These are phyloP conservation scores for Grallaria varia DNA, from an alignment of 2,113 vertebrate genomes.

Conservation along the genomic window DNA sequence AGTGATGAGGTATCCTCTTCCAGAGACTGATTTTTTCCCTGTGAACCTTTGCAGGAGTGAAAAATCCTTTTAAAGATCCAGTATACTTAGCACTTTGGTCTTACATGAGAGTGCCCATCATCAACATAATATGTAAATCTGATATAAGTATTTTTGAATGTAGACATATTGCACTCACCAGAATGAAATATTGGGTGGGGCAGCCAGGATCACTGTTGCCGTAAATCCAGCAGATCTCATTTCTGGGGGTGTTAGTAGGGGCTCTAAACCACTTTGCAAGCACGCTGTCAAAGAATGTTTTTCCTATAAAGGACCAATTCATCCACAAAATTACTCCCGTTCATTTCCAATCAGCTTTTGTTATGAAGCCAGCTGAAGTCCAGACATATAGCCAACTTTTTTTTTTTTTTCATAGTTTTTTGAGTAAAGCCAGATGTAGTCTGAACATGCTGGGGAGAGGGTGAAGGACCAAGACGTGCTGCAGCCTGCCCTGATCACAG, in stretches of 20 bases:
- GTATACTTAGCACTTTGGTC: rapidly evolving
- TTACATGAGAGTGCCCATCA: background rate
- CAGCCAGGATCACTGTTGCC: background rate
- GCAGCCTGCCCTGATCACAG: background rate
- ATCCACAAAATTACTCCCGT: background rate
- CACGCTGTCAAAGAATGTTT: background rate
- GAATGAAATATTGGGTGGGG: background rate
- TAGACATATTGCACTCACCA: background rate
- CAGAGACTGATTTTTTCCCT: rapidly evolving
- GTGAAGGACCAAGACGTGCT: background rate
- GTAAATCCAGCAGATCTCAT: background rate
- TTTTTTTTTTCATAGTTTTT: background rate
- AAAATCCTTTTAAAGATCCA: background rate
- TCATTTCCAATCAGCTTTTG: background rate
- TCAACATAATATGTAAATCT: background rate
- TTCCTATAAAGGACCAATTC: background rate
- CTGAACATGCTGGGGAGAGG: background rate
- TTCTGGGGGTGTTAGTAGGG: background rate
- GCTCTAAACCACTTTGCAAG: background rate
- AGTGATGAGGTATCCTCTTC: background rate
- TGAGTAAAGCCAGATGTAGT: background rate
- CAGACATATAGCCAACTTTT: background rate
- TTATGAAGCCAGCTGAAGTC: background rate
- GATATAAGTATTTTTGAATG: background rate
- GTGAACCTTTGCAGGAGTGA: background rate